Base-by-base conservation (phyloP, 2,888 invertebrate species). In the Eupithecia vulgata region DNA sequence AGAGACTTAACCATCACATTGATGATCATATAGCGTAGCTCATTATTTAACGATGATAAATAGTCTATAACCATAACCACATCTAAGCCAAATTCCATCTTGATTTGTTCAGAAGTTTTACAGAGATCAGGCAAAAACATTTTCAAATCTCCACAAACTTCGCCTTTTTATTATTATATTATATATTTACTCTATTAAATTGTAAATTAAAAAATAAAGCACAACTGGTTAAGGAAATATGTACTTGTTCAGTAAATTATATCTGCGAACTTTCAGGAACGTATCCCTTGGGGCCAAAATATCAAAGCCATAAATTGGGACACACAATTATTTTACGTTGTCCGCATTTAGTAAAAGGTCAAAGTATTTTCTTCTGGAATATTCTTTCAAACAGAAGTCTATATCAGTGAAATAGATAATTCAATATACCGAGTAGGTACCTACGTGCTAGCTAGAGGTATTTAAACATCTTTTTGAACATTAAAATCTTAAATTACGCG, bases 241-340 rank as follows among this genome's bases (percentile, higher is more conserved):
- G n/a, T n/a, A 57, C 40, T 57, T 25, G 42, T 30, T 68, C 30
- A 15, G 35, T 8, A 67, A 73, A 66, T 62, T 69, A 69, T 71
- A 59, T 59, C 72, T 79, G 78, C 83, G 84, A 83, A 83, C 83
- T 84, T 86, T 82, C 80, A 71, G 74, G 71, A 73, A 71, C 67
- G 71, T 57, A 68, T 67, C 78, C 84, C 83, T 83, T 72, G 45
- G 73, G 81, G 83, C 75, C 74, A 71, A 76, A 76, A 80, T 80
- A 81, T 76, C 75, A 81, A 40, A 65, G 70, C 76, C 78, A 74
- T 74, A 76, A 74, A 74, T 72, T 61, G 74, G 74, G 77, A 72
- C 74, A 74, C 73, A 67, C 78, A 77, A 70, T 66, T 78, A 78
- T 74, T 72, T 77, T 73, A 73, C 42, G 73, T 76, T 73, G 74